These are phyloP conservation scores for Phasianus colchicus DNA, from an alignment of 2,113 vertebrate genomes.

Conservation along the genomic window DNA sequence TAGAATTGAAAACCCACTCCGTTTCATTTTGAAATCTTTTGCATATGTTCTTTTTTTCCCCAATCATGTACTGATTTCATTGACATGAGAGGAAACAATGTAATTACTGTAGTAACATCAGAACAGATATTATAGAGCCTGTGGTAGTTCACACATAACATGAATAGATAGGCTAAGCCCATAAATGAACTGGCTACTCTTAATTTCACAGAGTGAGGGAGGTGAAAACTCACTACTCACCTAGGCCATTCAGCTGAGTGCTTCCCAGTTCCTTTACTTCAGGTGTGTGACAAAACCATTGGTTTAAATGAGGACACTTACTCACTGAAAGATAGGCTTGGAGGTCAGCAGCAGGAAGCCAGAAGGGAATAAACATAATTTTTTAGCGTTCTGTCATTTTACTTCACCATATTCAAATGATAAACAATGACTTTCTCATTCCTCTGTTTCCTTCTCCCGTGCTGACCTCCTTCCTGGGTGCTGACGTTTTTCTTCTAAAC, in stretches of 20 bases:
- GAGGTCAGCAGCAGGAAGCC: constrained; percentile 34
- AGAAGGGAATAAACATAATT: background rate
- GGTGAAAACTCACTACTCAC: background rate
- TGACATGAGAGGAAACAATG: background rate
- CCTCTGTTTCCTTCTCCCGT: constrained; percentile 74
- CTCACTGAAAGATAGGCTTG: background rate
- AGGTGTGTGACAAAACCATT: background rate
- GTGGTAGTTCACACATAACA: background rate
- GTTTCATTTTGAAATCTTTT: background rate
- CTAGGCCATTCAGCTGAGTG: background rate
- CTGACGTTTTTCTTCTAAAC: constrained; percentile 84
- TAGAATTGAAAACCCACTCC: background rate
- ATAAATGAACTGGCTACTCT: background rate
- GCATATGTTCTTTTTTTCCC: background rate
- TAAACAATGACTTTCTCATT: constrained; percentile 68
- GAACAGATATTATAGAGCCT: background rate
- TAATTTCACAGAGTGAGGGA: background rate
- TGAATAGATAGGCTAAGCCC: background rate
- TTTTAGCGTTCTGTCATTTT: constrained; percentile 6
- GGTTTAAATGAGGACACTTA: background rate
- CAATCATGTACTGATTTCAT: background rate
- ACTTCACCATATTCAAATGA: background rate
- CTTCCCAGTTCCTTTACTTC: background rate
- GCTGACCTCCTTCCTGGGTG: constrained; percentile 86
- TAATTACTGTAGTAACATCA: background rate